A percentile compares a stretch with the other conserved stretches of the same genome.
Conservation (phyloP, 2,888 invertebrate species). For the Myopa tessellatipennis region DNA sequence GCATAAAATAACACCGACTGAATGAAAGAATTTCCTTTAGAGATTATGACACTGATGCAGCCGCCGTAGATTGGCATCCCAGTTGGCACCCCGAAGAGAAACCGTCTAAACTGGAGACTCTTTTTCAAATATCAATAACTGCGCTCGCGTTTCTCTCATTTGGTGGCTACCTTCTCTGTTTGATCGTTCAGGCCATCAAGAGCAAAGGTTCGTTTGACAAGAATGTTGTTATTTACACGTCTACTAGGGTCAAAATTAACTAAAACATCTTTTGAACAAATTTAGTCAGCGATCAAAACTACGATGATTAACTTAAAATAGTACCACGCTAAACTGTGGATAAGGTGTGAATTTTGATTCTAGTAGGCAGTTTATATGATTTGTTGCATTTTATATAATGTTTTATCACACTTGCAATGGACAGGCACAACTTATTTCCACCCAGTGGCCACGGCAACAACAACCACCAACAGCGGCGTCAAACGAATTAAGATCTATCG, state of each 20-base stretch:
- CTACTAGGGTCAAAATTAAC: too few species aligned
- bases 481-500: constrained; percentile 65
- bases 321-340: background rate
- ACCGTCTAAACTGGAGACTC: constrained; percentile 76
- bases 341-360: too few species aligned
- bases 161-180: constrained; percentile 83
- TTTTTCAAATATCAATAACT: constrained; percentile 83
- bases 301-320: background rate
- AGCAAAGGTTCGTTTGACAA: constrained; percentile 70
- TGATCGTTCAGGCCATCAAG: constrained; percentile 81
- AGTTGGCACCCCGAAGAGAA: constrained; percentile 68
- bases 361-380: background rate
- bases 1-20: background rate
- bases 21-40: background rate
- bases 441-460: constrained; percentile 58
- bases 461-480: constrained; percentile 54
- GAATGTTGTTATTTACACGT: too few species aligned
- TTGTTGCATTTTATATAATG: constrained; percentile 1
- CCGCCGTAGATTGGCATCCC: constrained; percentile 42
- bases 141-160: constrained; percentile 85
- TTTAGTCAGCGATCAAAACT: background rate
- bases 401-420: constrained; percentile 26
- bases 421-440: constrained; percentile 66
- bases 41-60: constrained; percentile 31
- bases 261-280: too few species aligned